These are phyloP conservation scores for Euspilapteryx auroguttella DNA, from an alignment of 2,888 invertebrate species.

Conservation along the genomic window DNA sequence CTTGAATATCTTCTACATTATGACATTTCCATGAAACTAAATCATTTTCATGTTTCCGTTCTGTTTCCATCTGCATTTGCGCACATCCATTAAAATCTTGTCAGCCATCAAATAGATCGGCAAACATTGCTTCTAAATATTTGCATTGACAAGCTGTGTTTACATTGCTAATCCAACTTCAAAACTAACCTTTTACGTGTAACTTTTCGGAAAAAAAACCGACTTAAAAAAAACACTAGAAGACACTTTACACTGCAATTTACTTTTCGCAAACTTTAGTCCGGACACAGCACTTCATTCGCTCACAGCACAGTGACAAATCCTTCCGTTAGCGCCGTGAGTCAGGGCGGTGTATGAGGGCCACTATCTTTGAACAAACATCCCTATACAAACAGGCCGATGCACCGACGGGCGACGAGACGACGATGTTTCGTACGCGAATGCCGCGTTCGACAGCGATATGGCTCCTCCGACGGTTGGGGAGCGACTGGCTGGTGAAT, in stretches of 20 bases:
- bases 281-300: conserved; percentile 16
- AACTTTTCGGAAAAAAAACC: too few relatives aligned
- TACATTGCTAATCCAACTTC: conserved; percentile 46
- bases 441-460: conserved; percentile 25
- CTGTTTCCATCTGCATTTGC: conserved; percentile 21
- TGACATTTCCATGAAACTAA: conserved; percentile 28
- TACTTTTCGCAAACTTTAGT: too few relatives aligned
- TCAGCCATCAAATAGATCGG: conserved; percentile 22
- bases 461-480: conserved; percentile 34
- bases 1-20: too few relatives aligned
- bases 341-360: conserved; percentile 19
- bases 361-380: conserved; percentile 50
- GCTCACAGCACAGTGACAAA: conserved; percentile 33
- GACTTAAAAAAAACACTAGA: conserved; percentile 26
- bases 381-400: conserved; percentile 36
- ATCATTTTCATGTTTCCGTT: conserved; percentile 40
- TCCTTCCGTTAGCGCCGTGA: conserved; percentile 19
- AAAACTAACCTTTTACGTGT: too few relatives aligned
- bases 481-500: conserved; percentile 46
- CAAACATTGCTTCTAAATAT: conserved; percentile 27
- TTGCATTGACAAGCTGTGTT: conserved; percentile 35
- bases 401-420: conserved; percentile 18
- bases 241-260: too few relatives aligned
- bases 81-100: conserved; percentile 32
- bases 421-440: conserved; percentile 45